Conservation (phyloP, 2,888 invertebrate genomes). For the Athetis lepigone region DNA sequence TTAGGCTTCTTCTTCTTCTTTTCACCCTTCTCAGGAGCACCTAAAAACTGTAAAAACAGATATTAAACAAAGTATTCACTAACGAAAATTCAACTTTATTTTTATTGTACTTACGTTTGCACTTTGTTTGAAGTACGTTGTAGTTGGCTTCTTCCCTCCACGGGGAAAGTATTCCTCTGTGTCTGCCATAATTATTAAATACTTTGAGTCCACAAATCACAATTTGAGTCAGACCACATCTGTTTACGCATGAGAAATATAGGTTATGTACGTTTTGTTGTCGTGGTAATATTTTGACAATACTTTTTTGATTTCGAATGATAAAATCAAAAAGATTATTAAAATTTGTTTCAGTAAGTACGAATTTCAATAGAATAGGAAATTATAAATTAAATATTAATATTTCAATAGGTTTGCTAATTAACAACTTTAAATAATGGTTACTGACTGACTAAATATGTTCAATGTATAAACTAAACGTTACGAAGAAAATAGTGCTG, state of each 20-base stretch:
- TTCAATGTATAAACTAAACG: too few species aligned
- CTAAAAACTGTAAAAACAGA: constrained; percentile 76
- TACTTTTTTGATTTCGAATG: not conserved
- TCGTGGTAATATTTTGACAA: constrained; percentile 32
- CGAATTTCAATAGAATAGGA: too few species aligned
- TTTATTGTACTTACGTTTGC: constrained; percentile 77
- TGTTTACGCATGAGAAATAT: constrained; percentile 68
- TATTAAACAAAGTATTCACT: constrained; percentile 1
- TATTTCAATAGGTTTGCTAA: too few species aligned
- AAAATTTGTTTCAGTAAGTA: too few species aligned
- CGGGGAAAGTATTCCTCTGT: constrained; percentile 91
- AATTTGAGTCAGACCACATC: constrained; percentile 34
- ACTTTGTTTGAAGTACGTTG: constrained; percentile 84
- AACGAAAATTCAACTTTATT: not conserved
- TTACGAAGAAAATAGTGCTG: too few species aligned
- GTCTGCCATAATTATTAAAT: constrained; percentile 74
- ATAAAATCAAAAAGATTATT: too few species aligned
- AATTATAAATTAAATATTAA: too few species aligned
- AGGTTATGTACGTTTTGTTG: constrained; percentile 71
- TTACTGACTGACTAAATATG: too few species aligned
- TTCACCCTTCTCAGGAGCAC: constrained; percentile 82
- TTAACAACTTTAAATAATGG: too few species aligned
- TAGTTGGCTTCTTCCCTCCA: constrained; percentile 88
- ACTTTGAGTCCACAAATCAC: constrained; percentile 26
- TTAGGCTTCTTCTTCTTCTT: constrained; percentile 81